Percentiles rank a stretch among this genome's conserved stretches.
phyloP scores from a whole-genome alignment of 2,888 invertebrate genomes.

The Sinotaia quadrata region DNA sequence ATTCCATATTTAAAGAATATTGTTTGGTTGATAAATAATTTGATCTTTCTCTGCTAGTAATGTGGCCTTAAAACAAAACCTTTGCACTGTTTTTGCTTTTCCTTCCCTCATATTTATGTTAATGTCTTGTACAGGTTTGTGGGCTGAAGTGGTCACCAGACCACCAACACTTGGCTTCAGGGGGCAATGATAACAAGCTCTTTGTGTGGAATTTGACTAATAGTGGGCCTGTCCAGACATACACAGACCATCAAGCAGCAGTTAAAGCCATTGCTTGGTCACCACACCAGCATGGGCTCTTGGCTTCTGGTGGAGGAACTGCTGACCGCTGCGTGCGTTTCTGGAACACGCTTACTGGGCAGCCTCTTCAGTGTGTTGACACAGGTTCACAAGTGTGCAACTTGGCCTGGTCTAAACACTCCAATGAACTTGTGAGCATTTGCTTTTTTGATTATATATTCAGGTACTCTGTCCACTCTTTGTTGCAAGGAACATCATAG shows the following conservation, averaged over 20 bases:
- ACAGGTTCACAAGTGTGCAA: conserved; percentile 99
- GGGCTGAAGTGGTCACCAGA: conserved; percentile 99
- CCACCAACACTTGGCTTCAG: conserved; percentile 96
- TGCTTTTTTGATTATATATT: too few species aligned
- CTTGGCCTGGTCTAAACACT: conserved; percentile 98
- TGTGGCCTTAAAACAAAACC: too few species aligned
- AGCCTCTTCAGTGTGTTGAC: conserved; percentile 98
- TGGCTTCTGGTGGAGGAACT: conserved; percentile 99
- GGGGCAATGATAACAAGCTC: conserved; percentile 97
- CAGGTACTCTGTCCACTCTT: too few species aligned
- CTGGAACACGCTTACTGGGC: conserved; percentile 98
- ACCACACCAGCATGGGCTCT: conserved; percentile 95
- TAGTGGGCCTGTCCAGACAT: conserved; percentile 87
- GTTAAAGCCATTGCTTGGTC: conserved; percentile 99
- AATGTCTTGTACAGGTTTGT: conserved; percentile 77
- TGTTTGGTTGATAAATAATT: too few species aligned
- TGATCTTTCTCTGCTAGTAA: too few species aligned
- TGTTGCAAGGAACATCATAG: too few species aligned
- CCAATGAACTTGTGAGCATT: conserved; percentile 87
- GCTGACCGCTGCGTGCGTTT: conserved; percentile 97
- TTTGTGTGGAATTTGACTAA: conserved; percentile 87
- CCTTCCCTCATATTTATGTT: background rate
- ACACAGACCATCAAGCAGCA: conserved; percentile 94
- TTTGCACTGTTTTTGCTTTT: too few species aligned
- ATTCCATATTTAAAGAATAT: too few species aligned